Base-by-base conservation (phyloP, 30 jellyfish, hydroid and myxozoan species). In the Kudoa iwatai region DNA sequence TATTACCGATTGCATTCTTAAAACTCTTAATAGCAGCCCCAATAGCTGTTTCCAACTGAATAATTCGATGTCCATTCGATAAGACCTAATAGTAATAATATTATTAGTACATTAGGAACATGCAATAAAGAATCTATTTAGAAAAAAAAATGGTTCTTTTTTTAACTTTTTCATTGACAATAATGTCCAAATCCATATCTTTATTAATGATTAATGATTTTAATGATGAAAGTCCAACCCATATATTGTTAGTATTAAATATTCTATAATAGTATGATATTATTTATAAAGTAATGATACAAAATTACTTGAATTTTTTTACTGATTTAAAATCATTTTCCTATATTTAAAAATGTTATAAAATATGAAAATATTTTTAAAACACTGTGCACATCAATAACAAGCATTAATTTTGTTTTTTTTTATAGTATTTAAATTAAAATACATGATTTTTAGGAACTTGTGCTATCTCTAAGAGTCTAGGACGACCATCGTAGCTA, bases 1-100 rank as follows among this genome's bases (percentile, higher is more conserved):
- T 6, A 50, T 24, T 53, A 69, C 92, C 92, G 19, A 61, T 44
- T 17, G 86, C 61, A 6, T 60, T 69, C 20, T 54, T 71, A 45
- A 69, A 69, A 33, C 64, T 50, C 51, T 69, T 69, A 28, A 69
- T 61, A 12, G 92, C 92, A 4, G 92, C 86, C 21, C 92, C 92
- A 52, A 60, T 58, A 21, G 92, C 92, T 2, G 87, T 69, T 51
- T 69, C 92, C 33, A 69, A 31, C 31, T 69, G 92, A 19, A 69
- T 69, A 50, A 69, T 52, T 20, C 54, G 55, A 20, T 22, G 16
- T 0, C 92, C 92, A 55, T 60, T 69, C 20, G 55, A 84, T 20
- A 69, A 65, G 17, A 71, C 63, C 92, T 59, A 46, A 32, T 23
- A 20, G 15, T 25, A 20, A 51, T 21, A 22, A 25, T 9, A 40